phyloP scores from a whole-genome alignment of 2,888 invertebrate species.

The Cetonia aurata region DNA sequence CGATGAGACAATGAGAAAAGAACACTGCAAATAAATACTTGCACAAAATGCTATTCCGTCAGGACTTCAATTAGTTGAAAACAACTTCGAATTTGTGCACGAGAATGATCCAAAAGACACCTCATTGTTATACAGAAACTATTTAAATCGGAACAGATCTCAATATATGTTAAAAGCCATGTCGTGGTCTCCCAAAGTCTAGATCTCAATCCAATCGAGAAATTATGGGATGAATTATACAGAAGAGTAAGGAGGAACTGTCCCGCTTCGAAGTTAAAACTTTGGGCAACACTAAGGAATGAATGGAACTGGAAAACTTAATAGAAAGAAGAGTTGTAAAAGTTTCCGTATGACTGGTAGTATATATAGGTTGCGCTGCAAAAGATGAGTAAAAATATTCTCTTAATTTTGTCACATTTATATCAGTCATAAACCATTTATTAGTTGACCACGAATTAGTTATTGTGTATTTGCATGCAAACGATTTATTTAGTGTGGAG shows the following conservation, averaged over 20 bases:
- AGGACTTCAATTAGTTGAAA: too few species aligned
- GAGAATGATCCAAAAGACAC: constrained; percentile 28
- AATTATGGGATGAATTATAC: constrained; percentile 14
- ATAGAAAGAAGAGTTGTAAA: constrained; percentile 20
- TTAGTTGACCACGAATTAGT: too few species aligned
- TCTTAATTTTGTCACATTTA: too few species aligned
- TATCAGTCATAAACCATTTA: too few species aligned
- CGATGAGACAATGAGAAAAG: too few species aligned
- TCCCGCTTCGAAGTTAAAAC: background rate
- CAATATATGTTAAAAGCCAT: background rate
- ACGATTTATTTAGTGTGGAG: too few species aligned
- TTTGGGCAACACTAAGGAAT: constrained; percentile 11
- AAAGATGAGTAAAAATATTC: too few species aligned
- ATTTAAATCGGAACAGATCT: background rate
- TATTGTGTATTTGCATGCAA: too few species aligned
- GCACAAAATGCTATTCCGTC: too few species aligned
- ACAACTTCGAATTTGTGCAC: constrained; percentile 30
- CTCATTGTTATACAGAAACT: constrained; percentile 15
- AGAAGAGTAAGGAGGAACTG: constrained; percentile 21
- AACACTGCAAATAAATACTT: too few species aligned
- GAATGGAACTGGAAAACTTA: background rate
- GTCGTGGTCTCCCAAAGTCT: constrained; percentile 6
- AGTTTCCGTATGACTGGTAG: too few species aligned
- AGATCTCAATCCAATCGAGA: constrained; percentile 19
- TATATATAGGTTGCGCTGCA: too few species aligned